Evolutionary conservation across 92 coral and sea anemone genomes (phyloP).

Genomic region (Pocillopora grandis): DNA sequence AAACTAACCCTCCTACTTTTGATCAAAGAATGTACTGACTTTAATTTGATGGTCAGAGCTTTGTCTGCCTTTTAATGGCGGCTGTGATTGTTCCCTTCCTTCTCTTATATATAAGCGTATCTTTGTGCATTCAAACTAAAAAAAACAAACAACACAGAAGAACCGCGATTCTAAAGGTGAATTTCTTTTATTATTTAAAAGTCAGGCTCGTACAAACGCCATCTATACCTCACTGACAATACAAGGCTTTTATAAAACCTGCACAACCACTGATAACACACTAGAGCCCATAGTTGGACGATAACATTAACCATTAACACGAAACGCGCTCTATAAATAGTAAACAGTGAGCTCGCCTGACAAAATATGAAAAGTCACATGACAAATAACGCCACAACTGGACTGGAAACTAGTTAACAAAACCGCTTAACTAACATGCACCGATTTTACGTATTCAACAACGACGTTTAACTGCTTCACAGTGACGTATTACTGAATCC

Average conservation of each 20-base stretch:
- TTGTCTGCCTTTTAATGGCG: too few relatives aligned
- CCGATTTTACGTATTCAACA: slow-evolving; percentile 32
- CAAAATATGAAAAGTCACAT: slow-evolving; percentile 31
- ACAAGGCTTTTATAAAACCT: slow-evolving; percentile 37
- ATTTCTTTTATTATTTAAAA: slow-evolving; percentile 39
- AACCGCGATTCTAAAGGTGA: not conserved
- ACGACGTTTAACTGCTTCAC: slow-evolving; percentile 36
- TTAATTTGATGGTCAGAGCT: too few relatives aligned
- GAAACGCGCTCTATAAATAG: slow-evolving; percentile 41
- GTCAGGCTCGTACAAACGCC: slow-evolving; percentile 37
- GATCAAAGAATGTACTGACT: too few relatives aligned
- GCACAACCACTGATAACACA: slow-evolving; percentile 31
- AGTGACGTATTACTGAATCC: slow-evolving; percentile 47
- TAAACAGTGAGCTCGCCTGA: slow-evolving; percentile 39
- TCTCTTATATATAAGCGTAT: not conserved
- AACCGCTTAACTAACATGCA: slow-evolving; percentile 41
- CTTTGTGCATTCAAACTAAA: not conserved
- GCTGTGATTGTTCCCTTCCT: too few relatives aligned
- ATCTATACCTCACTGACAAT: slow-evolving; percentile 28
- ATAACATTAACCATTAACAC: slow-evolving; percentile 37
- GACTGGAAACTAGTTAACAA: slow-evolving; percentile 26
- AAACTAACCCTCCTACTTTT: too few relatives aligned
- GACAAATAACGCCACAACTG: slow-evolving; percentile 32
- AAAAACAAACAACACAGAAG: not conserved
- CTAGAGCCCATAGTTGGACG: slow-evolving; percentile 28